These are phyloP conservation scores for Drosophila acutilabella DNA, from an alignment of 2,888 invertebrate species.

Conservation along the genomic window DNA sequence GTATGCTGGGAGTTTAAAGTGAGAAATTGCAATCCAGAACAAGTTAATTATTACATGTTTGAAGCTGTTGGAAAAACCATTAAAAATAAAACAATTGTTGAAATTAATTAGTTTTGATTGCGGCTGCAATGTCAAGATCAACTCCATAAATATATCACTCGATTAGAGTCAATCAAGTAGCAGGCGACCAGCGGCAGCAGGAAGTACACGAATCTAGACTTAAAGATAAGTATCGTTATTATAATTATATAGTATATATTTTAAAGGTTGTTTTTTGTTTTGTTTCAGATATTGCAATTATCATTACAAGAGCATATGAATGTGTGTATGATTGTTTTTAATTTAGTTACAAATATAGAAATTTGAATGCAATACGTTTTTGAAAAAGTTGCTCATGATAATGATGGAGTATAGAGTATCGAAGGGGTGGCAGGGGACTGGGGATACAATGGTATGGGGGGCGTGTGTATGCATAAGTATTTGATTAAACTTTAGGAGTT, in stretches of 20 bases:
- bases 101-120: conserved; percentile 36
- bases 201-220: conserved; percentile 13
- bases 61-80: conserved; percentile 9
- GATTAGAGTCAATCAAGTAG: conserved; percentile 46
- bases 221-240: conserved; percentile 14
- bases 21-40: conserved; percentile 1
- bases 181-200: conserved; percentile 39
- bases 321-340: conserved; percentile 23
- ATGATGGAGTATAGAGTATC: background rate
- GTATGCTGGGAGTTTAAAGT: background rate
- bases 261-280: conserved; percentile 17
- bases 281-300: conserved; percentile 52
- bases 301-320: conserved; percentile 4
- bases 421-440: background rate
- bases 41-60: conserved; percentile 21
- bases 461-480: conserved; percentile 22
- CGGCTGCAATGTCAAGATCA: conserved; percentile 24
- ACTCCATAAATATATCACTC: conserved; percentile 22
- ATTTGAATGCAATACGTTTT: conserved; percentile 35
- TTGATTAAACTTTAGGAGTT: conserved; percentile 38
- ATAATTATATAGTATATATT: conserved; percentile 34
- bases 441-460: background rate
- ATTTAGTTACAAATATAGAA: conserved; percentile 36
- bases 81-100: conserved; percentile 6
- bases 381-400: conserved; percentile 6